phyloP scores from a whole-genome alignment of 2,797 vertebrate genomes.

The Pipistrellus pipistrellus region DNA sequence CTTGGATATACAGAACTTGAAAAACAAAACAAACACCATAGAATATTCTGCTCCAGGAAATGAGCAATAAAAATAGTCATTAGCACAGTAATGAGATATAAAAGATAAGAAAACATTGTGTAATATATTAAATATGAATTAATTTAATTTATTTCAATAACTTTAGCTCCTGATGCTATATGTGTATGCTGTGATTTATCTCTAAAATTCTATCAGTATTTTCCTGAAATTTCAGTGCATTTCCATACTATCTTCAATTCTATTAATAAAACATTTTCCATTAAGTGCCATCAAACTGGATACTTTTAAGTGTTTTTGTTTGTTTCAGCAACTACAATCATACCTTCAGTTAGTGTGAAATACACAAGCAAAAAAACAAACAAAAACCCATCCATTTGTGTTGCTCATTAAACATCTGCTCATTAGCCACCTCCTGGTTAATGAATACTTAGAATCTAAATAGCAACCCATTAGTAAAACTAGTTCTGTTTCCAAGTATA shows the following conservation, averaged over 20 bases:
- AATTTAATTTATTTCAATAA: neutral
- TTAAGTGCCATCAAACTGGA: neutral
- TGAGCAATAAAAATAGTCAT: neutral
- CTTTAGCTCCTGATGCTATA: neutral
- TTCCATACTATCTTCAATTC: neutral
- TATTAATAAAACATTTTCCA: neutral
- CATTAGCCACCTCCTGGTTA: constrained; percentile 78
- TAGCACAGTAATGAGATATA: neutral
- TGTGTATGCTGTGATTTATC: neutral
- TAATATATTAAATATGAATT: neutral
- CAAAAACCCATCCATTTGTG: constrained; percentile 52
- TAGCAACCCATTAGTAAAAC: constrained; percentile 65
- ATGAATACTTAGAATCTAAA: constrained; percentile 73
- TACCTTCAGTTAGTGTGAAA: constrained; percentile 60
- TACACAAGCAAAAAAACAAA: constrained; percentile 38
- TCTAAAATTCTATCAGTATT: neutral
- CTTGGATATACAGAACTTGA: neutral
- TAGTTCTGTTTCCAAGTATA: constrained; percentile 56
- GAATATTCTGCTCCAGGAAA: neutral
- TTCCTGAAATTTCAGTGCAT: constrained; percentile 1
- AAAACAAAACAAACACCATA: neutral
- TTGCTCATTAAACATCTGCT: constrained; percentile 78
- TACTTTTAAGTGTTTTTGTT: neutral
- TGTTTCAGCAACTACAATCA: neutral
- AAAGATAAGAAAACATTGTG: neutral